phyloP scores from a whole-genome alignment of 2,888 invertebrate genomes.

The Chaetogeoica ovagalla region DNA sequence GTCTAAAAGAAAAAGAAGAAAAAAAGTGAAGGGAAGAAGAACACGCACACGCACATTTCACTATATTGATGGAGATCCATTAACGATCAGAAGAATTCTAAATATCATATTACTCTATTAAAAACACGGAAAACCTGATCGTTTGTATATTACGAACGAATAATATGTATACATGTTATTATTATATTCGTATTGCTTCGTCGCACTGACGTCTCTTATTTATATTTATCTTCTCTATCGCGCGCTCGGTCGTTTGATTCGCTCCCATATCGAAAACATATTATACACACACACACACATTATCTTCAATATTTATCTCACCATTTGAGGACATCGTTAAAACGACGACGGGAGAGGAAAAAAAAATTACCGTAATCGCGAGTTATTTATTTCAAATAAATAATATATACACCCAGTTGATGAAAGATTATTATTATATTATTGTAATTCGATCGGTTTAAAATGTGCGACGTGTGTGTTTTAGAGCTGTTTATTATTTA shows the following conservation, averaged over 20 bases:
- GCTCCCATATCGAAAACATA: no score
- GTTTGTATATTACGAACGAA: no score
- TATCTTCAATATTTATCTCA: neutral
- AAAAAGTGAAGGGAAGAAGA: no score
- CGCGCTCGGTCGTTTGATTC: neutral
- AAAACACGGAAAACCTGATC: conserved; percentile 35
- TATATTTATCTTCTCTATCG: neutral
- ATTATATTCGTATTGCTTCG: neutral
- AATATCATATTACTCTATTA: conserved; percentile 46
- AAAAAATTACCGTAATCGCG: neutral
- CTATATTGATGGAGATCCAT: conserved; percentile 22
- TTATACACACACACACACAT: no score
- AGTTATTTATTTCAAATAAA: neutral
- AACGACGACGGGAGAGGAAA: neutral
- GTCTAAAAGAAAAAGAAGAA: neutral
- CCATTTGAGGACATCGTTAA: neutral
- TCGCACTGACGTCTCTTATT: neutral
- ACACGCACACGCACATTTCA: neutral
- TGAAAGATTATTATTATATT: no score
- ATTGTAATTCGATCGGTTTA: no score
- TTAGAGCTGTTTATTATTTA: no score
- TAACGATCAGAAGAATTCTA: conserved; percentile 39
- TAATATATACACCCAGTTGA: no score
- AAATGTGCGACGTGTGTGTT: no score
- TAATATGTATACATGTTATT: no score